Evolutionary conservation across 2,797 vertebrate genomes (phyloP), one percentile per base, ranked within the genome.

Genomic region (Aldrovandia affinis): DNA sequence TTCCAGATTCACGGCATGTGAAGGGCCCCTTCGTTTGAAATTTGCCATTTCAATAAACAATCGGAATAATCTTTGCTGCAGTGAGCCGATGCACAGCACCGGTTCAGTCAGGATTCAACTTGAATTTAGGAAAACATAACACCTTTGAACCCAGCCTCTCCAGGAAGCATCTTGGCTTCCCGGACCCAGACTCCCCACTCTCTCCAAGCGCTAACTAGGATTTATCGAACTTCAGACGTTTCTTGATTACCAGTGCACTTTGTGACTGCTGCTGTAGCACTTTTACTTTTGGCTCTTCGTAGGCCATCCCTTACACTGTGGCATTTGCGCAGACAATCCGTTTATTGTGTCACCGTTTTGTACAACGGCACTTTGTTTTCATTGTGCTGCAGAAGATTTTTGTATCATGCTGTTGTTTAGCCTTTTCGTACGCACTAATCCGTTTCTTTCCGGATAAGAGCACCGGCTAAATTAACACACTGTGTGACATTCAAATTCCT

Each of bases 191-290:
- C 15, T 73, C 36, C 33, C 68, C 36, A 22, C 36, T 22, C 30
- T 18, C 68, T 73, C 68, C 68, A 42, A 42, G 33, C 68, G 8
- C 68, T 73, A 73, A 73, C 68, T 73, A 33, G 36, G 36, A 73
- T 73, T 73, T 42, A 73, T 73, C 22, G 68, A 12, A 50, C 36
- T 73, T 33, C 68, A 73, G 68, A 18, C 68, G 39, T 39, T 42
- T 73, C 36, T 73, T 73, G 68, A 73, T 73, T 73, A 73, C 68
- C 18, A 42, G 68, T 73, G 68, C 68, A 73, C 68, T 73, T 73
- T 73, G 68, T 73, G 68, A 20, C 68, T 73, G 33, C 36, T 42
- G 68, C 7, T 20, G 68, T 73, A 39, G 68, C 68, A 73, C 30
- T 73, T 73, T 73, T 73, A 68, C 63, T 68, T 30, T 33, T 30